Base-by-base conservation (phyloP, 2,797 vertebrate genomes). In the Propithecus deckenii region DNA sequence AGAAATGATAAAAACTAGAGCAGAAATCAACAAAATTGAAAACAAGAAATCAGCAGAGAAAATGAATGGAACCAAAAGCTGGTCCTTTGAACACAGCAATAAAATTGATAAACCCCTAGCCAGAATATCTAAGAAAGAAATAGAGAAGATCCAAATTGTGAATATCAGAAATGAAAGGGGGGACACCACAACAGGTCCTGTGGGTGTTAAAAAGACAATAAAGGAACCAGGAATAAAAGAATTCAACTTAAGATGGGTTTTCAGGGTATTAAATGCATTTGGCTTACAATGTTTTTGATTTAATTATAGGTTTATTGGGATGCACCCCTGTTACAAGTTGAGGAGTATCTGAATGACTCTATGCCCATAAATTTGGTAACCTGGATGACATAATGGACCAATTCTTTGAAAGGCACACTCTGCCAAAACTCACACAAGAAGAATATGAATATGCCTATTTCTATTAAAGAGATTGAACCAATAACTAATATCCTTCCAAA, bases 31-130 rank as follows among this genome's bases (percentile, higher is more conserved):
- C 32, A 12, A 86, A 43, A 75, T 12, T 43, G 10, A 41, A 86
- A 94, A 86, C 15, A 74, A 43, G 10, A 94, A 96, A 86, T 75
- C 59, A 91, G 8, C 2, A 81, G 35, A 75, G 52, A 90, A 95
- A 69, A 91, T 18, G 18, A 50, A 75, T 69, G 81, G 87, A 59
- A 48, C 6, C 35, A 67, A 83, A 84, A 92, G 61, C 23, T 20
- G 28, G 23, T 63, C 50, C 28, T 71, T 76, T 35, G 46, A 84
- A 89, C 67, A 94, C 46, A 52, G 61, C 46, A 69, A n/a, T 43
- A 52, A 76, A 86, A 69, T 81, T 63, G 41, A 59, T 43, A 59
- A 86, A 35, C 14, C 17, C 43, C 12, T 78, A 55, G 28, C 43
- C 4, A 76, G 50, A n/a, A n/a, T 81, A 94, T 55, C 23, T 69